Percentiles rank a stretch among this genome's conserved stretches.
These are phyloP conservation scores for Sebastes miniatus DNA, from an alignment of 2,797 vertebrate genomes.

Conservation along the genomic window DNA sequence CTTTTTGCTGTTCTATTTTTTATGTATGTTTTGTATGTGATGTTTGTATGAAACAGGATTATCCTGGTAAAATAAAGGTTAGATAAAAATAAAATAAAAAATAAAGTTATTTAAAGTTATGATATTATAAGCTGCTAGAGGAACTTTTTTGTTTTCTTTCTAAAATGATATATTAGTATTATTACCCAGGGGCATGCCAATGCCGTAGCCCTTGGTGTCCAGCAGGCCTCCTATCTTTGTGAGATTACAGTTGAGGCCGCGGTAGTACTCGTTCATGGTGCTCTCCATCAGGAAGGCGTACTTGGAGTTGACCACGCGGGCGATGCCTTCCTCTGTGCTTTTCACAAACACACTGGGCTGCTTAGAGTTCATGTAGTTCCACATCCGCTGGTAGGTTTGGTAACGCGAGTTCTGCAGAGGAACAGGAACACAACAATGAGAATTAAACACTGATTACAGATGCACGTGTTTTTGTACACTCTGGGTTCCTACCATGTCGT, in stretches of 20 bases:
- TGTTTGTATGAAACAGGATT: too few relatives aligned
- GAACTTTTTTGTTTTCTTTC: background rate
- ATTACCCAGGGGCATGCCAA: conserved; percentile 98
- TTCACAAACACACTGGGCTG: conserved; percentile 98
- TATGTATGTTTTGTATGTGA: too few relatives aligned
- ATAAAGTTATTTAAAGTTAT: background rate
- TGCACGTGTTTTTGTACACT: background rate
- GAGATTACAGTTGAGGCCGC: conserved; percentile 97
- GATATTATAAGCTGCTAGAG: background rate
- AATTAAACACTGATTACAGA: conserved; percentile 10
- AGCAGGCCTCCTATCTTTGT: conserved; percentile 97
- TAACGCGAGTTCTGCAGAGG: conserved; percentile 91
- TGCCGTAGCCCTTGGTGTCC: conserved; percentile 99
- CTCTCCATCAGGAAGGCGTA: conserved; percentile 98
- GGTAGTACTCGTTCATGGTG: conserved; percentile 99
- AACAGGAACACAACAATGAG: background rate
- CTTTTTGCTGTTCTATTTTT: too few relatives aligned
- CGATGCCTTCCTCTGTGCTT: conserved; percentile 97
- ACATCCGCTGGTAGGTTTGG: conserved; percentile 98
- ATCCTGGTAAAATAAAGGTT: too few relatives aligned
- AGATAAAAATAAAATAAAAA: too few relatives aligned
- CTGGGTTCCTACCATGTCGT: background rate
- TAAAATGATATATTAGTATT: conserved; percentile 69
- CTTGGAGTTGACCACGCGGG: conserved; percentile 95
- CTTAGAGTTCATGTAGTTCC: conserved; percentile 99